Evolutionary conservation across 2,113 vertebrate genomes (phyloP), one percentile per base, ranked within the genome.

Genomic region (Podiceps cristatus): DNA sequence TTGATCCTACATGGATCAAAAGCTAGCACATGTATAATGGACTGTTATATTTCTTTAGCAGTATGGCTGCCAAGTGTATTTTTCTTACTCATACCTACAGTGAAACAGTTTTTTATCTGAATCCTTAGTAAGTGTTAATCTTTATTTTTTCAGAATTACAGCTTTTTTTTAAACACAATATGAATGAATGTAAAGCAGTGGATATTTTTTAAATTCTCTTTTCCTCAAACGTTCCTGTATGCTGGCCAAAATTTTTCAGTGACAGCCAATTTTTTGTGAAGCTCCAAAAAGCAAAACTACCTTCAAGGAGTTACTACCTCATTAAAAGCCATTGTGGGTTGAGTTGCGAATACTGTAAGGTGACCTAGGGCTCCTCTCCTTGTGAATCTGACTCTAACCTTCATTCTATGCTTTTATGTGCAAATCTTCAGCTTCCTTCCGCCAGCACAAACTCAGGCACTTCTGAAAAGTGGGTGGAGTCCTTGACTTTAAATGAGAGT

Each of bases 1-100:
- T 91, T 86, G 28, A 18, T 60, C 22, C 25, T 52, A 5, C 2
- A 4, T 35, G 28, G 35, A 47, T 73, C 29, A 81, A 87, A 45
- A 1, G 1, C 29, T 80, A 47, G 9, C 6, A 19, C 10, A 18
- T 0, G 0, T 73, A 10, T 13, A 29, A 66, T 28, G 14, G 19
- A 28, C 25, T 33, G 13, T 10, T 73, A 2, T 11, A 59, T 56
- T 64, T 92, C 52, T 45, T 69, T 18, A 73, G 45, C 55, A 84
- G 6, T 50, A 27, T 60, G 73, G 66, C 60, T 71, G 27, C 7
- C 33, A 77, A 29, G 20, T 69, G 5, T 66, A 18, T 55, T 50
- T 75, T 85, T 47, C 19, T 69, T 29, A 67, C 25, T 45, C 10
- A 4, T 58, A 55, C 16, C 12, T 72, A 5, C 7, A 69, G 11